These are phyloP conservation scores for Menidia beryllina DNA, from an alignment of 2,113 vertebrate species.

Conservation along the genomic window DNA sequence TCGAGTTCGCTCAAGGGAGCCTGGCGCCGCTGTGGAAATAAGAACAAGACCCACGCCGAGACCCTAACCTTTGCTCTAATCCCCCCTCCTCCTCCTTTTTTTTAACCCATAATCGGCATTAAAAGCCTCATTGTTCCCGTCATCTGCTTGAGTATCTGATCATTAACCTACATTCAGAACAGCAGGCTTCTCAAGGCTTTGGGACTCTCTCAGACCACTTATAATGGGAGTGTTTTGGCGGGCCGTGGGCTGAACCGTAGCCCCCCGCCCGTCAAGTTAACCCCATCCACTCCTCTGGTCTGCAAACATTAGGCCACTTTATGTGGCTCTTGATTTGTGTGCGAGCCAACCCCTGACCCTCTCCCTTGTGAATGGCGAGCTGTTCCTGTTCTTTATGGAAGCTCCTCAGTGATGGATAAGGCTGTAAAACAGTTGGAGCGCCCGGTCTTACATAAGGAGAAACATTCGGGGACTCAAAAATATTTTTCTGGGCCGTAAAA, in stretches of 20 bases:
- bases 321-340: conserved; percentile 56
- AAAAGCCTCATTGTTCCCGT: conserved; percentile 80
- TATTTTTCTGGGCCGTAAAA: conserved; percentile 37
- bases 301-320: conserved; percentile 49
- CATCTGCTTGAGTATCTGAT: conserved; percentile 67
- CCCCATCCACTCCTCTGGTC: conserved; percentile 36
- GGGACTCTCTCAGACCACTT: conserved; percentile 36
- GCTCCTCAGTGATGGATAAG: conserved; percentile 51
- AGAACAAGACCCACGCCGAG: conserved; percentile 55
- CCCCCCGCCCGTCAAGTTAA: conserved; percentile 58
- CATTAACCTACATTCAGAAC: conserved; percentile 82
- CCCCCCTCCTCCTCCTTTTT: conserved; percentile 32
- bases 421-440: conserved; percentile 34
- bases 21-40: conserved; percentile 27
- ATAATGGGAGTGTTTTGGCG: conserved; percentile 44
- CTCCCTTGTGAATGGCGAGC: conserved; percentile 38
- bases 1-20: conserved; percentile 62
- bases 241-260: conserved; percentile 18
- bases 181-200: conserved; percentile 65
- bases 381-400: conserved; percentile 49
- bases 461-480: conserved; percentile 34
- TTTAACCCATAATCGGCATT: conserved; percentile 73
- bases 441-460: conserved; percentile 48
- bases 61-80: conserved; percentile 76
- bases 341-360: conserved; percentile 9